These are phyloP conservation scores for Avahi laniger DNA, from an alignment of 2,797 vertebrate species.

Conservation along the genomic window DNA sequence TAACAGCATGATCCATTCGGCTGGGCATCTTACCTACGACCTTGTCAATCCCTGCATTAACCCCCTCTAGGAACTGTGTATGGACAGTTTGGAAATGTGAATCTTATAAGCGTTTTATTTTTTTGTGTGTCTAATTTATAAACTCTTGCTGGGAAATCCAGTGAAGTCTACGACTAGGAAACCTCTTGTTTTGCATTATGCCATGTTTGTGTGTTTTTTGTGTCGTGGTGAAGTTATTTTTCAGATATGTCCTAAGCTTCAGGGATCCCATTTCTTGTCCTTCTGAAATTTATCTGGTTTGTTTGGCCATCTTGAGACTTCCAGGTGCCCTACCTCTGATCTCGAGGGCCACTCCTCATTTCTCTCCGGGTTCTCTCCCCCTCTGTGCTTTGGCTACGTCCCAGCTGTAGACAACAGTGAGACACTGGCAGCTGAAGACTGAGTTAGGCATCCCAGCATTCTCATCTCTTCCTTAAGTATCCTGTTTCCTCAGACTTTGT, in stretches of 20 bases:
- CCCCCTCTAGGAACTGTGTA: neutral
- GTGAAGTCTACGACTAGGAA: slow-evolving; percentile 63
- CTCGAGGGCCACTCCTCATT: neutral
- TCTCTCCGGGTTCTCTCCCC: neutral
- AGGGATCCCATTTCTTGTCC: slow-evolving; percentile 50
- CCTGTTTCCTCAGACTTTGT: neutral
- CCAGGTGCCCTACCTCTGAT: slow-evolving; percentile 53
- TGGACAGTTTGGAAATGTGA: slow-evolving; percentile 79
- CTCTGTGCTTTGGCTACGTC: neutral
- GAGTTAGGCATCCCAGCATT: neutral
- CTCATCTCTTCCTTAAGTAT: neutral
- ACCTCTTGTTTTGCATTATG: slow-evolving; percentile 65
- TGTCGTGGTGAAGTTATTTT: slow-evolving; percentile 31
- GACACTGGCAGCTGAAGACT: neutral
- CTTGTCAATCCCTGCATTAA: neutral
- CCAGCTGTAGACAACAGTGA: neutral
- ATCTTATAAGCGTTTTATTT: slow-evolving; percentile 73
- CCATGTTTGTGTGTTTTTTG: slow-evolving; percentile 15
- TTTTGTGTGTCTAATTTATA: slow-evolving; percentile 85
- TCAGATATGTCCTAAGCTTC: neutral
- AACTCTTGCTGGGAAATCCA: slow-evolving; percentile 64
- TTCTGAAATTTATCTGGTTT: slow-evolving; percentile 1
- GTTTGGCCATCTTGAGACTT: neutral
- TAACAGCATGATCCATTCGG: neutral
- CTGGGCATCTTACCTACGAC: neutral